phyloP scores from a whole-genome alignment of 2,113 vertebrate genomes.

The Lynx canadensis region DNA sequence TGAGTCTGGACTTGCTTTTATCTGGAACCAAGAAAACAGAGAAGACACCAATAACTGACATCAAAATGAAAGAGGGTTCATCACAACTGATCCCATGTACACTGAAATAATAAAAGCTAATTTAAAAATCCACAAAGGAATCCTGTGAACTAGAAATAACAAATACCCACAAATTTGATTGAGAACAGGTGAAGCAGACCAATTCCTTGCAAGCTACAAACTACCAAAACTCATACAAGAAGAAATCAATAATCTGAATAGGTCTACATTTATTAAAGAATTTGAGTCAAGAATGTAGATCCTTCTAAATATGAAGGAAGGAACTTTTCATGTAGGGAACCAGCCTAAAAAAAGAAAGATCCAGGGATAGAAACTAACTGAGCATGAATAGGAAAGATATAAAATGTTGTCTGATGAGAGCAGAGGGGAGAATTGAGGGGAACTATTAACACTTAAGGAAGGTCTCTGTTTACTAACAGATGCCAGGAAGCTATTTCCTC shows the following conservation, averaged over 20 bases:
- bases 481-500: background rate
- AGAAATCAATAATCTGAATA: background rate
- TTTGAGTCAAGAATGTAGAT: background rate
- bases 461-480: constrained; percentile 6
- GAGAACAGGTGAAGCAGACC: background rate
- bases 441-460: background rate
- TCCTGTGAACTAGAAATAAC: background rate
- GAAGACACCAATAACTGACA: background rate
- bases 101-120: background rate
- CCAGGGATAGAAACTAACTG: background rate
- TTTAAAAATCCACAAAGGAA: background rate
- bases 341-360: background rate
- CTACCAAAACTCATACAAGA: background rate
- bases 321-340: background rate
- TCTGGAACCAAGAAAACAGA: background rate
- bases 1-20: background rate
- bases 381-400: background rate
- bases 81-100: background rate
- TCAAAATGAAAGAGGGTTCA: background rate
- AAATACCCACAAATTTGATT: background rate
- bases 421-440: background rate
- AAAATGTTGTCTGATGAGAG: background rate
- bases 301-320: background rate
- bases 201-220: background rate
- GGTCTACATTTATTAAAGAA: background rate